Evolutionary conservation across 2,797 vertebrate species (phyloP), one percentile per base, ranked within the genome.

Genomic region (Oryzias sinensis): DNA sequence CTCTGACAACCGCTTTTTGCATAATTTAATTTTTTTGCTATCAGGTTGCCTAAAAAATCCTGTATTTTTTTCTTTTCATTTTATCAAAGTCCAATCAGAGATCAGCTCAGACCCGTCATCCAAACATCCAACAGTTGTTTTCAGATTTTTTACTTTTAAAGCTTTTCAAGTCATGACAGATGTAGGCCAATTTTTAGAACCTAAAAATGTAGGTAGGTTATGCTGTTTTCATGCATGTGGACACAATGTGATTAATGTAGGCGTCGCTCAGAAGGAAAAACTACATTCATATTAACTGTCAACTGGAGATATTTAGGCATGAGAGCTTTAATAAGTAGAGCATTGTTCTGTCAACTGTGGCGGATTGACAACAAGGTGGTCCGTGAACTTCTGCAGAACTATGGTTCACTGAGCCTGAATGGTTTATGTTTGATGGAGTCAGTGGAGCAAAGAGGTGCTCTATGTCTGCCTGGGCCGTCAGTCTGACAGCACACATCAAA

Each of bases 381-480:
- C 45, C 66, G 63, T 47, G 55, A 57, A 53, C 65, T 56, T 55
- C 24, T 49, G 42, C n/a, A 2, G 50, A 59, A 72, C 65, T 51
- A 62, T 56, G 74, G 78, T 74, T 68, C 56, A 57, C 42, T 74
- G 74, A 70, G 44, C 56, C 65, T 54, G 43, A 20, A 49, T 46
- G 59, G 47, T 57, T 83, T 74, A 49, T 62, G 77, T 61, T 70
- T 79, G 83, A 79, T 72, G 76, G 77, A 82, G 67, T 66, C 77
- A 76, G 68, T 59, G 63, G 71, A 69, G 77, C 72, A 67, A 61
- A 84, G 66, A 72, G 68, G 41, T 67, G 70, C 49, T 68, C 60
- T 56, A 56, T 70, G 69, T 68, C 65, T 25, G 52, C 54, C 51
- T 4, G 37, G 33, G 62, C 72, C 44, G 8, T 68, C 73, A 77